phyloP scores from a whole-genome alignment of 2,888 invertebrate species.

The Conomelus anceps region DNA sequence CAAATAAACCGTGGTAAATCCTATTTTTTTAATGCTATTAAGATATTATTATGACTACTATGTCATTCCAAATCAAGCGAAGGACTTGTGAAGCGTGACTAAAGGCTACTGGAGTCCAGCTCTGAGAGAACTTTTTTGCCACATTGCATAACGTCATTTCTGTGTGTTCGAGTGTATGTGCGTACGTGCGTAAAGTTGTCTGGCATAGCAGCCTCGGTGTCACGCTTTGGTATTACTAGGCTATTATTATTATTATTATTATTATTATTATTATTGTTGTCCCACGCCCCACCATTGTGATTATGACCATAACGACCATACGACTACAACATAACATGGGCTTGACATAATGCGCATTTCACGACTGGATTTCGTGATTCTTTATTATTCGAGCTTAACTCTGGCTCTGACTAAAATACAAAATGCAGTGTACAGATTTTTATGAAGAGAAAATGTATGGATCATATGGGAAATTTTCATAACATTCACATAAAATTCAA shows the following conservation, averaged over 20 bases:
- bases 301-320: not conserved
- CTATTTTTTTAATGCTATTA: not conserved
- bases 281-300: not conserved
- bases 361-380: not conserved
- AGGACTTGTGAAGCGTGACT: not conserved
- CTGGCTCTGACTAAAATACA: not conserved
- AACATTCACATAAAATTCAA: too few species aligned
- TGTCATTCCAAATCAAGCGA: not conserved
- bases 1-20: too few species aligned
- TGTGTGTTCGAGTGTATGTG: not conserved
- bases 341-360: not conserved
- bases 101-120: not conserved
- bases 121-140: not conserved
- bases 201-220: not conserved
- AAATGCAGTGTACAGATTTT: not conserved
- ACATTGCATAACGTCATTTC: not conserved
- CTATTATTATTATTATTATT: too few species aligned
- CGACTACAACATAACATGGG: not conserved
- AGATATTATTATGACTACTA: not conserved
- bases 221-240: not conserved
- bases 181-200: not conserved
- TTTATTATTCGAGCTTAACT: not conserved
- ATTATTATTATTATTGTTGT: not conserved
- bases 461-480: not conserved
- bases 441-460: not conserved